Evolutionary conservation across 37 sponge, comb jelly and placozoan genomes (phyloP).

Genomic region (Chondrilla cf. caribensis): DNA sequence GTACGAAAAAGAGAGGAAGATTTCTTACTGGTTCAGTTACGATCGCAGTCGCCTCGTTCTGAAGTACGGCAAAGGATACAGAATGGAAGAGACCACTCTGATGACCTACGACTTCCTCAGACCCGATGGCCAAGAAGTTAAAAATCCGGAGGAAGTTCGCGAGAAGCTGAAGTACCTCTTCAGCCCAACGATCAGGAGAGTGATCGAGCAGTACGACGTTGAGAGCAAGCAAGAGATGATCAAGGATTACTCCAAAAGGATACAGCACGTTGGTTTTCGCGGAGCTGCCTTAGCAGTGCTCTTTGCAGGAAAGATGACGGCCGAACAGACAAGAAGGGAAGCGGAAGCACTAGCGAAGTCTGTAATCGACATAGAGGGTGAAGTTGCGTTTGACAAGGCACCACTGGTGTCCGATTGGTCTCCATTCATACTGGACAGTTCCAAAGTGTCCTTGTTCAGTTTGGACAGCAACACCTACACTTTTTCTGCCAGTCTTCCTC

Average conservation of each 20-base stretch:
- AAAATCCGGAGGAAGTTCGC: neutral
- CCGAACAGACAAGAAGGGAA: neutral
- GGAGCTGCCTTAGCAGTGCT: neutral
- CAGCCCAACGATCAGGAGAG: constrained; percentile 2
- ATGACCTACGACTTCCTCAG: constrained; percentile 34
- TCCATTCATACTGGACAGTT: constrained; percentile 44
- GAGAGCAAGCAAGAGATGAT: neutral
- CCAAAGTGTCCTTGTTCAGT: constrained; percentile 29
- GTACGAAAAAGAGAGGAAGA: constrained; percentile 28
- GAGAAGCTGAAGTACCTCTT: constrained; percentile 33
- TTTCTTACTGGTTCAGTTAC: constrained; percentile 69
- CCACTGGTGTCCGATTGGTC: constrained; percentile 49
- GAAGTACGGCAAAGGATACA: constrained; percentile 76
- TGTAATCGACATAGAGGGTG: constrained; percentile 30
- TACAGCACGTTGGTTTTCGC: neutral
- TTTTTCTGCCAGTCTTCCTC: constrained; percentile 59
- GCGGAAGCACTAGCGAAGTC: constrained; percentile 12
- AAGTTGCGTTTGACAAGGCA: constrained; percentile 31
- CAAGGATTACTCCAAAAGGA: neutral
- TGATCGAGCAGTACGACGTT: constrained; percentile 46
- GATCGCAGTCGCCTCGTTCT: constrained; percentile 41
- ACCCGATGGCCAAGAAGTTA: neutral
- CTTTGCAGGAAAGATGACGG: no score
- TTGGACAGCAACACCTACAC: constrained; percentile 46
- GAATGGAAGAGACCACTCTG: constrained; percentile 61